Percentiles rank a stretch among this genome's conserved stretches.
These are phyloP conservation scores for Megastigmus dorsalis DNA, from an alignment of 2,888 invertebrate genomes.

Conservation along the genomic window DNA sequence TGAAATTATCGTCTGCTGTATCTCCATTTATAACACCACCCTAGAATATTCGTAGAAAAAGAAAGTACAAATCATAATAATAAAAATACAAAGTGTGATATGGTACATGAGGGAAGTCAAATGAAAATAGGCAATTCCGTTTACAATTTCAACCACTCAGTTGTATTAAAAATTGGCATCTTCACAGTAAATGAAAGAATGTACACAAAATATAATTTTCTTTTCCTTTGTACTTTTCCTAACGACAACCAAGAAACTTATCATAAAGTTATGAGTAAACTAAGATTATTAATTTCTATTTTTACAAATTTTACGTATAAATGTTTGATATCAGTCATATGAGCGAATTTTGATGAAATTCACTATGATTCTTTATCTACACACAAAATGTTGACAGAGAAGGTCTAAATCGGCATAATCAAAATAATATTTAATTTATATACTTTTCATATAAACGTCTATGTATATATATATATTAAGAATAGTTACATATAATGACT, in stretches of 20 bases:
- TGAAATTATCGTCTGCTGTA: conserved; percentile 6
- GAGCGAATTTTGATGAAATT: conserved; percentile 10
- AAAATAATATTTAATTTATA: conserved; percentile 49
- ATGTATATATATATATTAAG: conserved; percentile 68
- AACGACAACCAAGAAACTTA: conserved; percentile 4
- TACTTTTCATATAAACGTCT: conserved; percentile 50
- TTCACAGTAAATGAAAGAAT: conserved; percentile 22
- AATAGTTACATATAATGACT: conserved; percentile 66
- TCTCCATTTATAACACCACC: conserved; percentile 18
- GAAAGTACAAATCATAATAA: conserved; percentile 34
- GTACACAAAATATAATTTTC: conserved; percentile 31
- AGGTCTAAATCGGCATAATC: conserved; percentile 15
- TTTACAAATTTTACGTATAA: conserved; percentile 22
- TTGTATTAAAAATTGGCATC: conserved; percentile 39
- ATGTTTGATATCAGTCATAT: conserved; percentile 23
- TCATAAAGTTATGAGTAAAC: conserved; percentile 5
- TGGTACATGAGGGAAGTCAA: conserved; percentile 20
- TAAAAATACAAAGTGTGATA: neutral
- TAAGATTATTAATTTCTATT: conserved; percentile 1
- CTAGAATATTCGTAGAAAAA: conserved; percentile 18
- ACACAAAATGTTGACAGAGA: conserved; percentile 8
- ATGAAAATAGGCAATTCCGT: conserved; percentile 48
- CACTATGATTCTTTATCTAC: conserved; percentile 6
- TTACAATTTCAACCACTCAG: conserved; percentile 64
- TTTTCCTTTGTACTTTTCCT: conserved; percentile 18